A percentile compares a stretch with the other conserved stretches of the same genome.
These are phyloP conservation scores for Thunnus albacares DNA, from an alignment of 2,797 vertebrate genomes.

Conservation along the genomic window DNA sequence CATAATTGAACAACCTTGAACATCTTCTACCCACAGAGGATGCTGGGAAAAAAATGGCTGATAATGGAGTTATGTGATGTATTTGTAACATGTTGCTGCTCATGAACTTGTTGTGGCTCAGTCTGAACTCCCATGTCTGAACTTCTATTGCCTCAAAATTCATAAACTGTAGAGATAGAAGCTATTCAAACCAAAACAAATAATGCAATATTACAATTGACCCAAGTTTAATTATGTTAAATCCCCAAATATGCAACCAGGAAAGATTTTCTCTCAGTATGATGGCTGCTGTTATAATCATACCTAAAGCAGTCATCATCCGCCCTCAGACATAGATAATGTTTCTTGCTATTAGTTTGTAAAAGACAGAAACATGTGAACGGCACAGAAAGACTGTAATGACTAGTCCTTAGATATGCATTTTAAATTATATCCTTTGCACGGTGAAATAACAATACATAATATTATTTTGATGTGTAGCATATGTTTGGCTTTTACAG, in stretches of 20 bases:
- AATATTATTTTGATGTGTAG: neutral
- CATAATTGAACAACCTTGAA: constrained; percentile 39
- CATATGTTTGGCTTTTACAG: neutral
- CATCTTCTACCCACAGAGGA: constrained; percentile 8
- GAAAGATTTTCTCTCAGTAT: neutral
- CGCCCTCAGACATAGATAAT: neutral
- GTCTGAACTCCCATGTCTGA: neutral
- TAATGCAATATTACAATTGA: neutral
- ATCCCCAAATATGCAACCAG: neutral
- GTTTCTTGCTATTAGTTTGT: neutral
- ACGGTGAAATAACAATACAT: no score
- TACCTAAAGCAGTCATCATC: neutral
- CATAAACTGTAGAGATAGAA: neutral
- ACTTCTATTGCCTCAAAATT: neutral
- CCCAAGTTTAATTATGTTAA: constrained; percentile 6
- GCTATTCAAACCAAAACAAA: neutral
- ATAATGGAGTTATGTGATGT: constrained; percentile 31
- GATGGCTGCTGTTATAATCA: neutral
- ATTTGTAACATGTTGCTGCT: neutral
- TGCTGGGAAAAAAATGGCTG: neutral
- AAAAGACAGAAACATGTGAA: no score
- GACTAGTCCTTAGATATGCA: no score
- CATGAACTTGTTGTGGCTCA: neutral
- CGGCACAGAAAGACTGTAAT: no score
- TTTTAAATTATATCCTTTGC: no score